These are phyloP conservation scores for Ranitomeya variabilis DNA, from an alignment of 2,113 vertebrate species.

Conservation along the genomic window DNA sequence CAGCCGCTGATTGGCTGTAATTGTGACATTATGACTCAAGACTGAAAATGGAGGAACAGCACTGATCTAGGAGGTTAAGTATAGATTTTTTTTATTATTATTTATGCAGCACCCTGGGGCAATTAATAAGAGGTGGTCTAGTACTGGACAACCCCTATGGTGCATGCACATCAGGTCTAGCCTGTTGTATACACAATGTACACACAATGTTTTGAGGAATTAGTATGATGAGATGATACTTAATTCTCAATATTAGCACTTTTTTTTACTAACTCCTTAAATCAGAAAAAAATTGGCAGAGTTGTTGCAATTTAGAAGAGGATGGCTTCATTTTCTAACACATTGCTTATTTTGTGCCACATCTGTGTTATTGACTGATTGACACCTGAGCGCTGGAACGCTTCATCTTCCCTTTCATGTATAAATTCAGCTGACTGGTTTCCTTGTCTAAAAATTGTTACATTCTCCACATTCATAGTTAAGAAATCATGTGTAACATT, in stretches of 20 bases:
- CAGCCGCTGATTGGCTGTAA: too few species aligned
- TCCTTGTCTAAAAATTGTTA: conserved; percentile 35
- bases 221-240: background rate
- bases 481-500: conserved; percentile 53
- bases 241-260: background rate
- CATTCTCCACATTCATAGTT: conserved; percentile 16
- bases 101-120: too few species aligned
- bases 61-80: too few species aligned
- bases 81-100: too few species aligned
- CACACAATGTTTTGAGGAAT: too few species aligned
- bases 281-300: background rate
- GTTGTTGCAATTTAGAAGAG: background rate
- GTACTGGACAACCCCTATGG: background rate
- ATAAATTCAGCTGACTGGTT: background rate
- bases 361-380: background rate
- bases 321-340: background rate
- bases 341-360: background rate
- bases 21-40: too few species aligned
- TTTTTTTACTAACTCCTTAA: background rate
- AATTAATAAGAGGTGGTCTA: too few species aligned
- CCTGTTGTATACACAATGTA: background rate
- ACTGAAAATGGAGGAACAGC: too few species aligned
- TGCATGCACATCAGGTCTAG: background rate
- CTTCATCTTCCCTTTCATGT: background rate
- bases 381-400: background rate